A percentile compares a stretch with the other conserved stretches of the same genome.
phyloP scores from a whole-genome alignment of 1,140 invertebrate genomes.

The Cyrtorhinus lividipennis region DNA sequence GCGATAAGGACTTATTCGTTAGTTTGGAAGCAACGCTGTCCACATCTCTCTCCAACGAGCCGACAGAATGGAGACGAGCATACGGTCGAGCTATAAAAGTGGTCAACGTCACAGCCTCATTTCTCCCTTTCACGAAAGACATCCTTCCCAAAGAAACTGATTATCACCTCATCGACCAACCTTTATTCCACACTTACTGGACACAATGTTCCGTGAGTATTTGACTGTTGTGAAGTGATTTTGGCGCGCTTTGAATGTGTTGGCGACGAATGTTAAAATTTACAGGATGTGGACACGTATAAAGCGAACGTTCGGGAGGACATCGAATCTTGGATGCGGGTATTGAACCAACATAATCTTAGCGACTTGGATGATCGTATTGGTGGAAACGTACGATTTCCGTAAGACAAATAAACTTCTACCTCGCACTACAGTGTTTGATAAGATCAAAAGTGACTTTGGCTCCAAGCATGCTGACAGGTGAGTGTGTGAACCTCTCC shows the following conservation, averaged over 20 bases:
- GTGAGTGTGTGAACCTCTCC: no score
- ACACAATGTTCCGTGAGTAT: constrained; percentile 72
- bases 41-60: constrained; percentile 66
- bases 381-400: constrained; percentile 84
- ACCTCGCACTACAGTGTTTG: constrained; percentile 79
- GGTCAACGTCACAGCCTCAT: constrained; percentile 70
- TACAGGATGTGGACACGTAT: constrained; percentile 80
- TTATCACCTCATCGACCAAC: constrained; percentile 64
- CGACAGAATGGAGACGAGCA: constrained; percentile 78
- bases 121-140: constrained; percentile 62
- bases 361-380: constrained; percentile 86
- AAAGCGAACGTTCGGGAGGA: constrained; percentile 73
- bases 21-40: constrained; percentile 59
- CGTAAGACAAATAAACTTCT: constrained; percentile 83
- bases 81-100: constrained; percentile 62
- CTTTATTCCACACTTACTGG: constrained; percentile 90
- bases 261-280: no score
- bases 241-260: no score
- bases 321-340: constrained; percentile 73
- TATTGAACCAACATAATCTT: constrained; percentile 55
- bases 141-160: constrained; percentile 52
- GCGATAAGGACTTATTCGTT: constrained; percentile 72
- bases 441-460: constrained; percentile 90
- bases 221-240: no score
- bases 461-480: constrained; percentile 72